phyloP scores from a whole-genome alignment of 2,888 invertebrate genomes.

The Drosophila mayaguana region DNA sequence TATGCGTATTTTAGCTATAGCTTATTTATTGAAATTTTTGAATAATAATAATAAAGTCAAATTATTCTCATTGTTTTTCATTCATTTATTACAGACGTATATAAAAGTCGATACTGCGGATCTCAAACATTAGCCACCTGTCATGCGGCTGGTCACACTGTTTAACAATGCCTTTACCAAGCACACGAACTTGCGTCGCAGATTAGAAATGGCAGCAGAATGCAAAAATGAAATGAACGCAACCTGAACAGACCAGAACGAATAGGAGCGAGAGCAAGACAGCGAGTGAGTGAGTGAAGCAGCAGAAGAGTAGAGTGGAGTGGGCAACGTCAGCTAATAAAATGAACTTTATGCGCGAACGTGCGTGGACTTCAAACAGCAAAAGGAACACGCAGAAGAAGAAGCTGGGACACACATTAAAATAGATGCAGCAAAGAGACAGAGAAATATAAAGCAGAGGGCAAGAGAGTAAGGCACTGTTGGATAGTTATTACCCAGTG shows the following conservation, averaged over 20 bases:
- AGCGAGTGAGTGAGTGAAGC: neutral
- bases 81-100: neutral
- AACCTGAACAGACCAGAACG: neutral
- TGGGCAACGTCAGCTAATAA: constrained; percentile 70
- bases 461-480: neutral
- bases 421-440: constrained; percentile 1
- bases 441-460: neutral
- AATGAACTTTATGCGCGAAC: constrained; percentile 79
- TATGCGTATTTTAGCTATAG: neutral
- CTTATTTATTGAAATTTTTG: neutral
- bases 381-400: constrained; percentile 18
- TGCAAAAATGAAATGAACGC: constrained; percentile 48
- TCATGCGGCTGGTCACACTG: constrained; percentile 46
- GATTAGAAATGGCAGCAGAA: constrained; percentile 54
- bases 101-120: neutral
- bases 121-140: neutral
- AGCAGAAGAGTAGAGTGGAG: neutral
- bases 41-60: neutral
- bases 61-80: neutral
- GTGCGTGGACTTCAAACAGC: constrained; percentile 66
- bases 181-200: constrained; percentile 9
- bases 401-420: constrained; percentile 15
- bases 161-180: constrained; percentile 18
- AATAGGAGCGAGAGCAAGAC: constrained; percentile 8
- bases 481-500: constrained; percentile 39